phyloP scores from a whole-genome alignment of 2,797 vertebrate genomes.

The Smutsia gigantea region DNA sequence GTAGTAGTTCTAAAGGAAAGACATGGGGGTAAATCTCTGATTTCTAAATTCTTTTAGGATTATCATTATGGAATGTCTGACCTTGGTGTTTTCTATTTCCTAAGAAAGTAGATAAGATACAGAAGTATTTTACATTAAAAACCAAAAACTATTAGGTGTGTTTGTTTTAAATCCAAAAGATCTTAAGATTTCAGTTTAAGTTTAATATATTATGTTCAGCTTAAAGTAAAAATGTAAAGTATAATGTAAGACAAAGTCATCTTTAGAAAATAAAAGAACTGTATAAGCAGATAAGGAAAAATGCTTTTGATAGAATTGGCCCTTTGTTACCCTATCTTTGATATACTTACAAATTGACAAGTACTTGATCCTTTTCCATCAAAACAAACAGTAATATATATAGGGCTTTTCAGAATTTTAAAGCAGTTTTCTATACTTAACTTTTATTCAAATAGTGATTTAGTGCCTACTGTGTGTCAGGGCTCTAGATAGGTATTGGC shows the following conservation, averaged over 20 bases:
- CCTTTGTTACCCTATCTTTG: not conserved
- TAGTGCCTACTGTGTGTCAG: not conserved
- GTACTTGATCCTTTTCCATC: not conserved
- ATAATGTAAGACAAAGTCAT: not conserved
- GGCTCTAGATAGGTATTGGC: not conserved
- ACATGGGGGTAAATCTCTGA: not conserved
- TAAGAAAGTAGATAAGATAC: not conserved
- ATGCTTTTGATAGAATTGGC: not conserved
- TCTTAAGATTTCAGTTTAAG: slow-evolving; percentile 20
- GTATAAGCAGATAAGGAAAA: not conserved
- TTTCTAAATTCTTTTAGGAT: slow-evolving; percentile 8
- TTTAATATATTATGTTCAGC: not conserved
- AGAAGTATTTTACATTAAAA: slow-evolving; percentile 27
- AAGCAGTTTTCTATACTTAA: not conserved
- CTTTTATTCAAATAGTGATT: not conserved
- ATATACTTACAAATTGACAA: not conserved
- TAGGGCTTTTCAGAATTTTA: slow-evolving; percentile 35
- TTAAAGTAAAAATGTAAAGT: not conserved
- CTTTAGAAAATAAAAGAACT: slow-evolving; percentile 6
- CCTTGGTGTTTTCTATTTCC: not conserved
- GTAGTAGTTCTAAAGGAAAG: slow-evolving; percentile 41
- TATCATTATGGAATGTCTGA: not conserved
- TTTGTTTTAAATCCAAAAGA: slow-evolving; percentile 39
- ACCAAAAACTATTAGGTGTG: not conserved
- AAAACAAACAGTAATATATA: not conserved